Conservation (phyloP, 1,140 invertebrate species). For the Heliconius hermathena region DNA sequence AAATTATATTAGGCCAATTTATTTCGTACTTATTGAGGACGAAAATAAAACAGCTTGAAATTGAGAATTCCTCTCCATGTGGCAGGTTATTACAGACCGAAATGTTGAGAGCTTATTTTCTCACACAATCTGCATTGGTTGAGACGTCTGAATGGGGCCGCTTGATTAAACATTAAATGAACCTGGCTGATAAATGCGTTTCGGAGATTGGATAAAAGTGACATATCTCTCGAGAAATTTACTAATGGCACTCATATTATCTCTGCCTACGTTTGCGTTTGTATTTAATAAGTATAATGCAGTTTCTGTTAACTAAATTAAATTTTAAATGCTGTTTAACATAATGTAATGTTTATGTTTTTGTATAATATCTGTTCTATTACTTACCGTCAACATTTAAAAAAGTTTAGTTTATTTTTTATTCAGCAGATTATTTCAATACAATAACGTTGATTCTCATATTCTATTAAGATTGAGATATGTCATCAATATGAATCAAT, state of each 20-base stretch:
- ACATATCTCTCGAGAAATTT: constrained; percentile 2
- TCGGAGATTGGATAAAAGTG: constrained; percentile 18
- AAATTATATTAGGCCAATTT: background rate
- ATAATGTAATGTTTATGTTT: background rate
- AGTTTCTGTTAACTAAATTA: background rate
- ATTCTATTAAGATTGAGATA: too few species aligned
- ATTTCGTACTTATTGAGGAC: background rate
- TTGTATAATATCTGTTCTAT: too few species aligned
- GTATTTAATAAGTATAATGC: background rate
- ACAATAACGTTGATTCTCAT: too few species aligned
- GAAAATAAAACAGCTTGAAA: constrained; percentile 2
- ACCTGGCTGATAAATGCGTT: constrained; percentile 26
- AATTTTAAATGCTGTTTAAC: background rate
- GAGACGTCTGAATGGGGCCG: constrained; percentile 30
- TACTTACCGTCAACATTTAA: too few species aligned
- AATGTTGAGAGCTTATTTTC: constrained; percentile 26
- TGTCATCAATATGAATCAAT: too few species aligned
- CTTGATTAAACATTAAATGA: constrained; percentile 37
- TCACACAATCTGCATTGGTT: constrained; percentile 29
- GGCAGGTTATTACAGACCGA: constrained; percentile 19
- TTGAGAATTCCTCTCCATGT: constrained; percentile 31
- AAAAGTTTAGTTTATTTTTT: too few species aligned
- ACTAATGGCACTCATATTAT: constrained; percentile 13
- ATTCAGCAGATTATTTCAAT: too few species aligned
- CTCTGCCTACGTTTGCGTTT: background rate